Evolutionary conservation across 2,888 invertebrate genomes (phyloP).

Genomic region (Epinotia ramella): DNA sequence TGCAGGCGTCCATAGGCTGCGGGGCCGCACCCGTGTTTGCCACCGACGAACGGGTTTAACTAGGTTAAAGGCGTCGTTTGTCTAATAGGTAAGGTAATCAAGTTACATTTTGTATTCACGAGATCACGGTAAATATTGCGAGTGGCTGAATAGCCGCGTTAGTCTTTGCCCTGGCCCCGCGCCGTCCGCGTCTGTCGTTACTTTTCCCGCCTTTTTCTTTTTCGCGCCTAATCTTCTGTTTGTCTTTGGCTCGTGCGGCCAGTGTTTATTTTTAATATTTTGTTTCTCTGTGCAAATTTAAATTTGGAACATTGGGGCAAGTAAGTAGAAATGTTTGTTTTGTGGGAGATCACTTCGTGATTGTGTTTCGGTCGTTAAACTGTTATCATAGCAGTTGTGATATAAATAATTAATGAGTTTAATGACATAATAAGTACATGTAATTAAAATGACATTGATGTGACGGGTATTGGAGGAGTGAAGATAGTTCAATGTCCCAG

Average conservation of each 20-base stretch:
- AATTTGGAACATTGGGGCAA: conserved; percentile 19
- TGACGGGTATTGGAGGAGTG: background rate
- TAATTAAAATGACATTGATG: conserved; percentile 6
- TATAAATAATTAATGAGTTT: conserved; percentile 6
- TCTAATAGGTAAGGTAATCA: conserved; percentile 14
- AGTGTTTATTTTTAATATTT: conserved; percentile 28
- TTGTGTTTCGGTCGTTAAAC: background rate
- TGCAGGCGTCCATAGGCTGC: too few relatives aligned
- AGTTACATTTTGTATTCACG: conserved; percentile 13
- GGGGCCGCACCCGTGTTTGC: too few relatives aligned
- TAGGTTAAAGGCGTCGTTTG: background rate
- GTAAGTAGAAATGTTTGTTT: conserved; percentile 25
- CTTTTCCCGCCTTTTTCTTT: conserved; percentile 40
- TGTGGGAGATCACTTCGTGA: background rate
- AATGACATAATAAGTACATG: background rate
- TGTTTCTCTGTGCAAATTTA: conserved; percentile 13
- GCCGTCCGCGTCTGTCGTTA: conserved; percentile 20
- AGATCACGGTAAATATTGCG: conserved; percentile 21
- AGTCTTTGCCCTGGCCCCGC: conserved; percentile 38
- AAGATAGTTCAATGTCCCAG: background rate
- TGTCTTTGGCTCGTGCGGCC: conserved; percentile 35
- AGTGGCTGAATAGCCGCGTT: conserved; percentile 23
- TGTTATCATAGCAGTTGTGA: background rate
- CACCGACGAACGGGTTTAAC: background rate
- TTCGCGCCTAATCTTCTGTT: conserved; percentile 28